A percentile compares a stretch with the other conserved stretches of the same genome.
These are phyloP conservation scores for Anolis apletophallus DNA, from an alignment of 2,797 vertebrate species.

Conservation along the genomic window DNA sequence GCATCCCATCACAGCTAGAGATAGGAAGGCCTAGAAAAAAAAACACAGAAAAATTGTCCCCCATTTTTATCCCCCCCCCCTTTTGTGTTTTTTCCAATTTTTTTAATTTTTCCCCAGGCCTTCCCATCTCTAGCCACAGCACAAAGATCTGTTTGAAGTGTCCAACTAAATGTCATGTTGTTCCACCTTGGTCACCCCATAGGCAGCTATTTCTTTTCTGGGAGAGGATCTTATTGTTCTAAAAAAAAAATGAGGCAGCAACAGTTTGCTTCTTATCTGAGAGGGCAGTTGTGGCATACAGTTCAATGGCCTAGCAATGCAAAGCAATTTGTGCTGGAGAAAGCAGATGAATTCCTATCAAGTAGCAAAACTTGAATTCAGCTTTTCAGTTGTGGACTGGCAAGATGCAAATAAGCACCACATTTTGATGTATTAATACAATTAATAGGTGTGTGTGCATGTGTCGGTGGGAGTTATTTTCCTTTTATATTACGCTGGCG, in stretches of 20 bases:
- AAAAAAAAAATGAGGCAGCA: background rate
- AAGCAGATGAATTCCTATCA: background rate
- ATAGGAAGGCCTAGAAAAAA: no score
- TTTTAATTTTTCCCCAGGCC: no score
- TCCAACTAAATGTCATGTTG: background rate
- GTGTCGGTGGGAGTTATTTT: background rate
- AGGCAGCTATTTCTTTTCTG: background rate
- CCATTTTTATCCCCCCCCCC: no score
- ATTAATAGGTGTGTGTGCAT: background rate
- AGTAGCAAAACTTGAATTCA: background rate
- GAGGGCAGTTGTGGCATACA: background rate
- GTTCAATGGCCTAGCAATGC: background rate
- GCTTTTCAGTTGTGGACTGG: background rate
- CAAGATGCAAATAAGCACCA: background rate
- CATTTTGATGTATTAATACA: conserved; percentile 1
- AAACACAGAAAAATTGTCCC: no score
- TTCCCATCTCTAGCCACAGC: no score
- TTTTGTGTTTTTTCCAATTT: no score
- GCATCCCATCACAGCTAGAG: no score
- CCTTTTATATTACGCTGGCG: conserved; percentile 34
- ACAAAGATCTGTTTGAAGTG: background rate
- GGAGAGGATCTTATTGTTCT: background rate
- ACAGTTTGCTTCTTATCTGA: background rate
- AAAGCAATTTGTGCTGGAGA: background rate
- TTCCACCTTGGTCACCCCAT: background rate